Evolutionary conservation across 1,140 invertebrate species (phyloP).

Genomic region (Hypothenemus hampei): DNA sequence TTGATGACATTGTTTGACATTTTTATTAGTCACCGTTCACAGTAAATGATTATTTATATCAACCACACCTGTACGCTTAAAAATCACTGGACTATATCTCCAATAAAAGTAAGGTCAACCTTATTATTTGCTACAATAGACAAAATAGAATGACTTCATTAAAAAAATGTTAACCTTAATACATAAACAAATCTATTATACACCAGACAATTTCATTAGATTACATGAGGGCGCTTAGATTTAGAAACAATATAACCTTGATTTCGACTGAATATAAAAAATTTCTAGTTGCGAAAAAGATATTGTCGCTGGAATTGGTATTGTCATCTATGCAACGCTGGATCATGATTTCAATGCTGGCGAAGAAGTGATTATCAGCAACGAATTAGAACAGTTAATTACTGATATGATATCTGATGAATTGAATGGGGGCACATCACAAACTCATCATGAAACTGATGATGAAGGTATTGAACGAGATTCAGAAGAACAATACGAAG

Average conservation of each 20-base stretch:
- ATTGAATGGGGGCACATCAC: slow-evolving; percentile 39
- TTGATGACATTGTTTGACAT: no score
- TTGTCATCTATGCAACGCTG: slow-evolving; percentile 80
- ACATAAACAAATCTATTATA: no score
- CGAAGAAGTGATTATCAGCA: slow-evolving; percentile 79
- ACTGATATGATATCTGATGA: slow-evolving; percentile 71
- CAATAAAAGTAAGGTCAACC: no score
- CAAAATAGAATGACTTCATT: no score
- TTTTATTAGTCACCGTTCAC: no score
- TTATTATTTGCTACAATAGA: no score
- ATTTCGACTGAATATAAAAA: no score
- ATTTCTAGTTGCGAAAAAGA: slow-evolving; percentile 33
- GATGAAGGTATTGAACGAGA: slow-evolving; percentile 86
- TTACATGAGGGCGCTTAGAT: not conserved
- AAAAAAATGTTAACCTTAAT: no score
- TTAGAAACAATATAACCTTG: slow-evolving; percentile 3
- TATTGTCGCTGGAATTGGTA: slow-evolving; percentile 70
- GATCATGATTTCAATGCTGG: slow-evolving; percentile 57
- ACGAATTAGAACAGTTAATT: slow-evolving; percentile 79
- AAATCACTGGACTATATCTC: no score
- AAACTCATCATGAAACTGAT: slow-evolving; percentile 63
- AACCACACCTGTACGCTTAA: no score
- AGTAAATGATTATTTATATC: no score
- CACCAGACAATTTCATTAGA: no score
- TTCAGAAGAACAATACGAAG: slow-evolving; percentile 66